Base-by-base conservation (phyloP, 1,140 invertebrate species). In the Drosophila simulans region DNA sequence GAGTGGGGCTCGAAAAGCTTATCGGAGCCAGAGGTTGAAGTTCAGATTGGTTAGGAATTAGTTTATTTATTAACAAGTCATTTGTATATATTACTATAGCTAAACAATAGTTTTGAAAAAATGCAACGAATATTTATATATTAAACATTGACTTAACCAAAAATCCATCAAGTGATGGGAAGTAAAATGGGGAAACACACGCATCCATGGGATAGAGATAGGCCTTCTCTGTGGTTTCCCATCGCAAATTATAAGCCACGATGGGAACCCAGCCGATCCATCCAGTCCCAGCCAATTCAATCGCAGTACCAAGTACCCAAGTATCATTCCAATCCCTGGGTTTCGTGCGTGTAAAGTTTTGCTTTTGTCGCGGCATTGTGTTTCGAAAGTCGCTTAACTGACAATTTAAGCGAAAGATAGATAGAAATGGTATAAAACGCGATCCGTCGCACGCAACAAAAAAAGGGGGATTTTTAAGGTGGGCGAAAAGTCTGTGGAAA, bases 311-410 rank as follows among this genome's bases (percentile, higher is more conserved):
- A 12, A 31, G 1, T 31, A 46, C 1, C 34, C 31, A 10, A 37
- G 17, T 31, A 34, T 20, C 31, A 40, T 10, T 27, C 8, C 13
- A 35, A 39, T n/a, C 15, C 34, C 39, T 7, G n/a, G 3, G 7
- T 17, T 68, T 39, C 64, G 66, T 70, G 66, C 66, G 66, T 70
- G 64, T 68, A 68, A 68, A 66, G 46, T 66, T 66, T 71, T 73
- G 40, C 51, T 56, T 74, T 52, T 64, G 59, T 57, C 40, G 60
- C 59, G 65, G 65, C 69, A 71, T 70, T 81, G 79, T 79, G 49
- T 63, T 64, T 79, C 58, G 75, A 79, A 55, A 79, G 77, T 79
- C 64, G 80, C 80, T 60, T 84, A 84, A 83, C 80, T 74, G 76
- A 74, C 80, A 83, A 83, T 83, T 83, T 84, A 70, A 64, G 65